Percentiles rank a stretch among this genome's conserved stretches.
phyloP scores from a whole-genome alignment of 2,888 invertebrate species.

The Lordiphosa fenestrarum region DNA sequence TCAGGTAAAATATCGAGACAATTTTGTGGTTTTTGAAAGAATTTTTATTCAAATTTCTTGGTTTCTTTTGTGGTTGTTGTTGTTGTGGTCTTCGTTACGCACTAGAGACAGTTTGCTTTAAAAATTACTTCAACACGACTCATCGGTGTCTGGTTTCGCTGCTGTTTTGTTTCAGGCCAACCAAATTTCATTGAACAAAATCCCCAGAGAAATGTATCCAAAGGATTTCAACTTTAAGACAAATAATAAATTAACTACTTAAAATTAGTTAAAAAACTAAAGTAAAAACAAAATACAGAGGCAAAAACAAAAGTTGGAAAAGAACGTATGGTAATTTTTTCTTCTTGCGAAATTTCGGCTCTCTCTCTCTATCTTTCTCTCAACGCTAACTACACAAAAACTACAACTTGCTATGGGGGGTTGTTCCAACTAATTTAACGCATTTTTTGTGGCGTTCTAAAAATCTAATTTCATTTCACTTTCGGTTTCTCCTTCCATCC shows the following conservation, averaged over 20 bases:
- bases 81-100: constrained; percentile 37
- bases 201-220: constrained; percentile 9
- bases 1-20: too few relatives aligned
- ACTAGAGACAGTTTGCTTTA: constrained; percentile 60
- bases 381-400: constrained; percentile 59
- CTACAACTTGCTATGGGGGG: constrained; percentile 42
- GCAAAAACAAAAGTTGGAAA: constrained; percentile 51
- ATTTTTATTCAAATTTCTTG: constrained; percentile 30
- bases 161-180: constrained; percentile 22
- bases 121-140: constrained; percentile 53
- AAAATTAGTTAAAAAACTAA: constrained; percentile 75
- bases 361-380: too few relatives aligned
- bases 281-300: constrained; percentile 63
- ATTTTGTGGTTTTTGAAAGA: constrained; percentile 5
- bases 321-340: constrained; percentile 9
- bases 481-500: constrained; percentile 16
- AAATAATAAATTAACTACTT: constrained; percentile 78
- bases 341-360: constrained; percentile 9
- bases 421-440: too few relatives aligned
- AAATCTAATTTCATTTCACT: constrained; percentile 30
- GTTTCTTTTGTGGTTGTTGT: constrained; percentile 19
- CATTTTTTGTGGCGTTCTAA: constrained; percentile 28
- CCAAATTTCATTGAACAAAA: constrained; percentile 11
- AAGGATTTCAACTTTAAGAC: constrained; percentile 43
- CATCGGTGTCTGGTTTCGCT: constrained; percentile 40